Base-by-base conservation (phyloP, 2,797 vertebrate genomes). In the Austrolebias charrua region DNA sequence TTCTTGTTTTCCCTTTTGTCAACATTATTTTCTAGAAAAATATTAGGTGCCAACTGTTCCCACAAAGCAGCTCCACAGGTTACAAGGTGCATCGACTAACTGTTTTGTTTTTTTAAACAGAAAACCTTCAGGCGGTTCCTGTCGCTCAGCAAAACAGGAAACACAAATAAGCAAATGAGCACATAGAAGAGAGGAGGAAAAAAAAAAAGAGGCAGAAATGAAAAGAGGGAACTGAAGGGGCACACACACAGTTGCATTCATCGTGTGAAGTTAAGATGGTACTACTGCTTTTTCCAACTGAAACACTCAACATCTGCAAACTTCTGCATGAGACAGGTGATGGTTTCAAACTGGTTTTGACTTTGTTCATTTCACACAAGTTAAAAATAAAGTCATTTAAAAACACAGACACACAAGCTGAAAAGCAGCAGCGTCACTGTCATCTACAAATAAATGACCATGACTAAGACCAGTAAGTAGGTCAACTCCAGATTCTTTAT, bases 121-220 rank as follows among this genome's bases (percentile, higher is more conserved):
- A 69, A 72, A 66, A 18, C 69, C 73, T 64, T 54, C 45, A 13
- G 83, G 70, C 76, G 65, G 47, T 87, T 86, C 70, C 67, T 78
- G 63, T 16, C 60, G 67, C 51, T 72, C 20, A 15, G 60, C 31
- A 73, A 72, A 71, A 43, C 45, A 55, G 67, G 55, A 55, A 63
- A 51, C 42, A 60, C n/a, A 75, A 86, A 83, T 64, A 67, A 54
- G 49, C n/a, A n/a, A n/a, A n/a, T n/a, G n/a, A n/a, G n/a, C 14
- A 14, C 20, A 55, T 28, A 56, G 13, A n/a, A 24, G 43, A 62
- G 40, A 33, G 15, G 29, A 18, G 19, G n/a, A 12, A 2, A 38
- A 18, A 40, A 38, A 7, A 16, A 31, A 8, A 43, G 38, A 61
- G n/a, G 66, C 18, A 33, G 43, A 40, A 50, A 66, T 6, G 49